Base-by-base conservation (phyloP, 1,140 invertebrate species). In the Medauroidea extradentata region DNA sequence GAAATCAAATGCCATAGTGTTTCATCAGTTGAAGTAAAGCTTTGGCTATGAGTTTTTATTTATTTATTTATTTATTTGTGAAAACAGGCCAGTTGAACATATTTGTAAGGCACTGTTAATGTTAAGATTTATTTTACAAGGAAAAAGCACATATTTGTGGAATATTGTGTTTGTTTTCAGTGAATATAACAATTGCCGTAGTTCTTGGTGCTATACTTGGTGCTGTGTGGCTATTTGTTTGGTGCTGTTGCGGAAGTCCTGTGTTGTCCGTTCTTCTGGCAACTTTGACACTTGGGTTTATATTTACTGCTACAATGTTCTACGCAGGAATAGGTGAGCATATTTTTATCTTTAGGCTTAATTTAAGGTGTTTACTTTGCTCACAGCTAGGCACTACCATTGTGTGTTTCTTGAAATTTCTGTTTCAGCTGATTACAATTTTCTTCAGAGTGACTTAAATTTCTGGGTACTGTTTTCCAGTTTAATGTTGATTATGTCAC, bases 391-490 rank as follows among this genome's bases (percentile, higher is more conserved):
- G n/a, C n/a, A n/a, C n/a, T n/a, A n/a, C n/a, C n/a, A n/a, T n/a
- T n/a, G n/a, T n/a, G n/a, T n/a, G n/a, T n/a, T n/a, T n/a, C n/a
- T n/a, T n/a, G n/a, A n/a, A n/a, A n/a, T 64, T 65, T 71, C 65
- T 27, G 60, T 79, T 81, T 59, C 73, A 88, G 85, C 76, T 69
- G 82, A 81, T 59, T 58, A 80, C 1, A 19, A 63, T n/a, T 67
- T 81, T 24, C 77, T 85, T 23, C 72, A 80, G 56, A 73, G 69
- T 5, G 77, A 85, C 57, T 61, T 79, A 3, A 82, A 81, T 54
- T 90, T 84, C 68, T 88, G 86, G 82, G 60, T 75, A 1, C 64
- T 82, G 9, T 88, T 86, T 68, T 42, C 75, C 0, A 67, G 73
- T 9, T 73, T 84, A 1, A 72, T 81, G 19, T n/a, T 85, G 0